Base-by-base conservation (phyloP, 2,797 vertebrate species). In the Antrozous pallidus region DNA sequence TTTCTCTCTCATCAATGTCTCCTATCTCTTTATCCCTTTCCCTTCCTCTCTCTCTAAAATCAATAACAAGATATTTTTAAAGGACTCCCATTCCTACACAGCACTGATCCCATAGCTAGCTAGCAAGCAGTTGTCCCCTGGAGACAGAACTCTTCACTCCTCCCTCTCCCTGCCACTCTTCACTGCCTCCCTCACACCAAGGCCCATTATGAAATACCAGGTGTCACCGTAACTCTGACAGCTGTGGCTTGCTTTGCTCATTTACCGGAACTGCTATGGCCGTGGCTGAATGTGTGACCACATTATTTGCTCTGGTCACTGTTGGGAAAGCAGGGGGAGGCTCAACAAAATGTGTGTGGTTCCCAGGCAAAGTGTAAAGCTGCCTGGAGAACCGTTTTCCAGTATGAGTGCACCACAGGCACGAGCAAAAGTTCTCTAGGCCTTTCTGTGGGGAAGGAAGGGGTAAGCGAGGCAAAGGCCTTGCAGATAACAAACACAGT, bases 361-460 rank as follows among this genome's bases (percentile, higher is more conserved):
- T 90, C 91, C 33, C 81, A 33, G 93, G 82, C 38, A 92, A 93
- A 71, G 93, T 0, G n/a, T n/a, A n/a, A n/a, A n/a, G n/a, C n/a
- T n/a, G n/a, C n/a, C n/a, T n/a, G n/a, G 45, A 81, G 87, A 80
- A 26, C 36, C 31, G 12, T 75, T 28, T 33, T 93, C 73, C 87
- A 95, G 5, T 2, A 33, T 4, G 3, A 61, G 77, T 5, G n/a
- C 6, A 2, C 58, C 42, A 20, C 13, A 1, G 8, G 65, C 0
- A 3, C 28, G 92, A 20, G 7, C 13, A 33, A 28, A 16, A 56
- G 18, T 17, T 71, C 78, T 61, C 61, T 45, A n/a, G 1, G 56
- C 13, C 56, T 65, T 69, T 73, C 67, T 81, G n/a, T 31, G 65
- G 28, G 38, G 36, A 33, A 28, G 38, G 36, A 33, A 28, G 40